These are phyloP conservation scores for Drosophila lutescens DNA, from an alignment of 2,888 invertebrate species.

Conservation along the genomic window DNA sequence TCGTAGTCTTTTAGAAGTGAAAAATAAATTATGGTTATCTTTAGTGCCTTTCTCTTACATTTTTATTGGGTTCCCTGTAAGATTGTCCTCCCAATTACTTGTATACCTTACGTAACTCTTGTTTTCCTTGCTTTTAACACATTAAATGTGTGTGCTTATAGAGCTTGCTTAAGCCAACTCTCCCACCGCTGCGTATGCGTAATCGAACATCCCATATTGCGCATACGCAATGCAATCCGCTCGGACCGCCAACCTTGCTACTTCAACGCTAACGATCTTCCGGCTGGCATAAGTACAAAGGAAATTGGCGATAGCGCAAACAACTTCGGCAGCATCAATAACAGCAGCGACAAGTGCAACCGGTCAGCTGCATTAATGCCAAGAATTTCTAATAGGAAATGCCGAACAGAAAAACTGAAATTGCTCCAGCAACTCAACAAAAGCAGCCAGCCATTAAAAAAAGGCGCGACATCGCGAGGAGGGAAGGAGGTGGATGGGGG, in stretches of 20 bases:
- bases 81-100: not conserved
- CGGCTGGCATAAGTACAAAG: slow-evolving; percentile 57
- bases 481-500: slow-evolving; percentile 16
- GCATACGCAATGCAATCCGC: slow-evolving; percentile 52
- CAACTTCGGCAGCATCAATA: slow-evolving; percentile 23
- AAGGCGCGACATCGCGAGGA: slow-evolving; percentile 63
- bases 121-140: not conserved
- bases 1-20: too few species aligned
- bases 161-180: not conserved
- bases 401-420: slow-evolving; percentile 39
- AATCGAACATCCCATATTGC: slow-evolving; percentile 43
- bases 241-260: slow-evolving; percentile 44
- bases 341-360: slow-evolving; percentile 38
- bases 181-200: slow-evolving; percentile 55
- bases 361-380: slow-evolving; percentile 59
- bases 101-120: not conserved
- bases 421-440: slow-evolving; percentile 42
- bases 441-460: slow-evolving; percentile 61
- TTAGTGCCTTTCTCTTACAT: too few species aligned
- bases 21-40: too few species aligned
- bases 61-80: too few species aligned
- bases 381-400: slow-evolving; percentile 65
- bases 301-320: slow-evolving; percentile 46
- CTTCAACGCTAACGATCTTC: slow-evolving; percentile 50
- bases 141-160: not conserved